Conservation (phyloP, 1,140 invertebrate genomes). For the Vollenhovia emeryi region DNA sequence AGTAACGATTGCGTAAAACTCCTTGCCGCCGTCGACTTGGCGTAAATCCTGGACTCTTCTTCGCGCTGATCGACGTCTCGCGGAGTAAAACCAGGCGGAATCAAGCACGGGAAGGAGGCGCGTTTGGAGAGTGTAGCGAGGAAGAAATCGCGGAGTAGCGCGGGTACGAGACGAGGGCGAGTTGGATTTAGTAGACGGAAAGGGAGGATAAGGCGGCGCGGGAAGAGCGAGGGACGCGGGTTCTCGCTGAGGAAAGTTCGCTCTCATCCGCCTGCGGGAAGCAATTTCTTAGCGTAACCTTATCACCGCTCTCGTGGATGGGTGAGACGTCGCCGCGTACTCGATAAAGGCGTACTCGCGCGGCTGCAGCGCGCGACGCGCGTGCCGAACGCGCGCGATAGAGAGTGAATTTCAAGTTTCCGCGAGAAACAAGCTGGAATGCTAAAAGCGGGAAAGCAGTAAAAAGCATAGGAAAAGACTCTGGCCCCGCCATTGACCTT, state of each 20-base stretch:
- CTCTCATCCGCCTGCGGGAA: constrained; percentile 49
- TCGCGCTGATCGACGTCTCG: constrained; percentile 19
- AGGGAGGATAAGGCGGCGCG: background rate
- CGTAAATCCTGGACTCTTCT: constrained; percentile 3
- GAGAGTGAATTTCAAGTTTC: constrained; percentile 38
- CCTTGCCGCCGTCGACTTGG: constrained; percentile 4
- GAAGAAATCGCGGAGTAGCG: constrained; percentile 29
- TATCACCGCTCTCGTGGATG: constrained; percentile 57
- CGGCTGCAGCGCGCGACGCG: background rate
- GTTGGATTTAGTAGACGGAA: constrained; percentile 4
- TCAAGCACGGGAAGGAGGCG: background rate
- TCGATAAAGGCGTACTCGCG: constrained; percentile 18
- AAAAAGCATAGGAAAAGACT: constrained; percentile 18
- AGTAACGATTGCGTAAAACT: constrained; percentile 13
- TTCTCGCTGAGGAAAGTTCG: constrained; percentile 29
- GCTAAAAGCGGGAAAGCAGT: constrained; percentile 7
- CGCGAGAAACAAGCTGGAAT: constrained; percentile 9
- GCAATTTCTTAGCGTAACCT: constrained; percentile 76
- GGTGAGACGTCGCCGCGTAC: background rate
- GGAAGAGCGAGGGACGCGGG: background rate
- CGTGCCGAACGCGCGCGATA: constrained; percentile 40
- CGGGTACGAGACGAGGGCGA: background rate
- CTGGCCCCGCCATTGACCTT: constrained; percentile 37
- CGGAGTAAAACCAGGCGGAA: background rate
- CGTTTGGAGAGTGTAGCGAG: constrained; percentile 26